Evolutionary conservation across 1,140 invertebrate species (phyloP), one percentile per base, ranked within the genome.

Genomic region (Epicauta chinensis): DNA sequence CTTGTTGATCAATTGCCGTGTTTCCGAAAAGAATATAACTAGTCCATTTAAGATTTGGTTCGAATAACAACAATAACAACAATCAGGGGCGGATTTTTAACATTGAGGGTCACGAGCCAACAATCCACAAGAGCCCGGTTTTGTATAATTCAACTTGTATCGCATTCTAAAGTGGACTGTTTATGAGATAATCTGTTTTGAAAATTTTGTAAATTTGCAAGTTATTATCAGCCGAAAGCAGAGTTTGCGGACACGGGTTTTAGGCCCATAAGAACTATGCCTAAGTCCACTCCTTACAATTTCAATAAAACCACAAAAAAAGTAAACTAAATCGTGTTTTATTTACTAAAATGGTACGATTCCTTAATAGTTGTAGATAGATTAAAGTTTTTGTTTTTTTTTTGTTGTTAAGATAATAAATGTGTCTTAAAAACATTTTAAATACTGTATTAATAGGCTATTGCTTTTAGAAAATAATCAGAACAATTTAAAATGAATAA

Each of bases 401-500:
- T 16, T 13, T 42, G 7, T 10, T 16, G 10, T 23, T 16, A 10
- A 23, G 23, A 40, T 61, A 63, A 63, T 51, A 54, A 59, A 62
- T 58, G 61, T 53, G 53, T 54, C 47, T 32, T 40, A 39, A 36
- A 23, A 43, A 52, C 58, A 57, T 63, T 63, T 63, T 23, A 65
- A 63, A 60, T 63, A 23, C 7, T 60, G 57, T 63, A 65, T 63
- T 65, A 61, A 65, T 65, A 63, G 61, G 59, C 61, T 61, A 63
- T 65, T 65, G 47, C 63, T 65, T 63, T 65, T 60, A 65, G 57
- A 51, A 57, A 5, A 59, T 62, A 62, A 62, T 59, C 60, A 48
- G 32, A 51, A 54, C 53, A 47, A 56, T 61, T 23, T 23, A 23
- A 23, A 23, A 23, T 23, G 23, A 23, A 23, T 23, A 23, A 23